A percentile compares a stretch with the other conserved stretches of the same genome.
Evolutionary conservation across 2,888 invertebrate genomes (phyloP).

Genomic region (Ellobium chinense): DNA sequence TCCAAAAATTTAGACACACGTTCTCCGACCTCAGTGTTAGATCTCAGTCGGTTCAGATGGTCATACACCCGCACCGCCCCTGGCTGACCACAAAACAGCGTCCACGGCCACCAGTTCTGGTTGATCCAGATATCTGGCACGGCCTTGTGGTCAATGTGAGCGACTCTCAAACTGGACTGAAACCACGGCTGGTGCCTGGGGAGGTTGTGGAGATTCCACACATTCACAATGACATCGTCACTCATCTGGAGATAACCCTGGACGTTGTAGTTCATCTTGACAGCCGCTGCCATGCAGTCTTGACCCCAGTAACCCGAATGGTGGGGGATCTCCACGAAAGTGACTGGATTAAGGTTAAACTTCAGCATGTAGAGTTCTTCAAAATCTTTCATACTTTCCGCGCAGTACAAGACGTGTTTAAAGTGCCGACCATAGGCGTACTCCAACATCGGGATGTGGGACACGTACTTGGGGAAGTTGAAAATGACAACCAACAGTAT

Average conservation of each 20-base stretch:
- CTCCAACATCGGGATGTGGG: constrained; percentile 6
- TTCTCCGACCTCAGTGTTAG: not conserved
- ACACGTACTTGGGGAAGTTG: not conserved
- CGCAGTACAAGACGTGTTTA: constrained; percentile 34
- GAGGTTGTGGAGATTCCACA: constrained; percentile 34
- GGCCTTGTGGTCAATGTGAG: not conserved
- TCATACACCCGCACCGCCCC: not conserved
- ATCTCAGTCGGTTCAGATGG: not conserved
- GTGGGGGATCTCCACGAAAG: constrained; percentile 15
- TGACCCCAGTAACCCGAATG: constrained; percentile 20
- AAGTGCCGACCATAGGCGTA: constrained; percentile 31
- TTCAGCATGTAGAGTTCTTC: not conserved
- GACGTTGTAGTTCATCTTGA: constrained; percentile 40
- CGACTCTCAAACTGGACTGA: constrained; percentile 17
- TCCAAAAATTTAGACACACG: not conserved
- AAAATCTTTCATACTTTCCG: not conserved
- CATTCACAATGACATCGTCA: constrained; percentile 46
- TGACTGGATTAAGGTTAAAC: not conserved
- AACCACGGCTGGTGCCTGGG: constrained; percentile 37
- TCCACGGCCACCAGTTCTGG: constrained; percentile 45
- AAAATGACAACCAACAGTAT: constrained; percentile 37
- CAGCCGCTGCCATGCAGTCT: constrained; percentile 37
- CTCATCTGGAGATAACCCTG: constrained; percentile 37
- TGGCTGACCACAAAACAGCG: not conserved
- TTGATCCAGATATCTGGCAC: constrained; percentile 34